Conservation (phyloP, 2,888 invertebrate genomes). For the Ariolimax columbianus region DNA sequence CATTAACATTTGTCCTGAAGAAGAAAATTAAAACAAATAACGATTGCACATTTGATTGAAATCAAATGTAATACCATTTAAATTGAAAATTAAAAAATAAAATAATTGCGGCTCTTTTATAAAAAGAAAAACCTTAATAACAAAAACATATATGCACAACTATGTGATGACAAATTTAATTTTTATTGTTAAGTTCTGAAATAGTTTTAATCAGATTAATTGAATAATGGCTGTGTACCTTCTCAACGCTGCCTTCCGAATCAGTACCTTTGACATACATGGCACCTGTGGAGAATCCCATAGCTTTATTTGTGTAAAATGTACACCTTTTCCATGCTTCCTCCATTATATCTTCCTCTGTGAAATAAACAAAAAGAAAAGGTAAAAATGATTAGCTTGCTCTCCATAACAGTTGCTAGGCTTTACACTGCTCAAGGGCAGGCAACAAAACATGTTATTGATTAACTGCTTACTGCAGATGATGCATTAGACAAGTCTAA, state of each 20-base stretch:
- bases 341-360: constrained; percentile 68
- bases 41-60: no score
- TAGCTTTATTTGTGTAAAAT: constrained; percentile 71
- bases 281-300: constrained; percentile 72
- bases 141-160: no score
- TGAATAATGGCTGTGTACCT: constrained; percentile 57
- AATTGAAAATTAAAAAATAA: no score
- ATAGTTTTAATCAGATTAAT: no score
- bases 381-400: not conserved
- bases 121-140: no score
- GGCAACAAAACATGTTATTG: not conserved
- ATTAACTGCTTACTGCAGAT: not conserved
- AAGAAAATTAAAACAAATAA: no score
- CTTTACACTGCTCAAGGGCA: not conserved
- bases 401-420: not conserved
- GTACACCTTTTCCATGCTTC: constrained; percentile 72
- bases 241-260: constrained; percentile 59
- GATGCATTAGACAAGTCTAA: not conserved
- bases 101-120: no score
- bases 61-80: no score
- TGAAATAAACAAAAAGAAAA: not conserved
- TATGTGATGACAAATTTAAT: no score
- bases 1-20: no score
- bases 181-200: no score
- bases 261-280: constrained; percentile 69